Evolutionary conservation across 2,113 vertebrate species (phyloP).

Genomic region (Nesogale talazaci): DNA sequence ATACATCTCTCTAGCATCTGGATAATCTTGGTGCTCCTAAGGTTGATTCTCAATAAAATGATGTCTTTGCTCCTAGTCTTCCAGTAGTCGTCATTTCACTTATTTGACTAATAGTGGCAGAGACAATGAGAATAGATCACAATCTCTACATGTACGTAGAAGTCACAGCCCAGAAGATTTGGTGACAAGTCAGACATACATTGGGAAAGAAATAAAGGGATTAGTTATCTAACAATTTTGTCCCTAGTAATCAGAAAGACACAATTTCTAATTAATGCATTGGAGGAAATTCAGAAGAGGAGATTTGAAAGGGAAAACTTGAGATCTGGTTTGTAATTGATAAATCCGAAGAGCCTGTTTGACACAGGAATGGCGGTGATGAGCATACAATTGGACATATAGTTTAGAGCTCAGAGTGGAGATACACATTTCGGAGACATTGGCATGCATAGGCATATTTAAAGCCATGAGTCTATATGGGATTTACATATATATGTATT

Average conservation of each 20-base stretch:
- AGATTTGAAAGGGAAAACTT: conserved; percentile 4
- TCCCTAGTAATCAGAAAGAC: background rate
- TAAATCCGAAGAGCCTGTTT: background rate
- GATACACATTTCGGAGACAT: background rate
- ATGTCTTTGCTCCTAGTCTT: background rate
- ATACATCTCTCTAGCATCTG: background rate
- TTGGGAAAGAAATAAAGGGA: background rate
- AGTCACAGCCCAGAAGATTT: background rate
- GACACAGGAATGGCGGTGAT: background rate
- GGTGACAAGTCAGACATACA: background rate
- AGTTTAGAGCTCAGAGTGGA: background rate
- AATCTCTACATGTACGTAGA: background rate
- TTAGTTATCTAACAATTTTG: background rate
- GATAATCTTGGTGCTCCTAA: background rate
- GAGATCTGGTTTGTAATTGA: background rate
- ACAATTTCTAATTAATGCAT: background rate
- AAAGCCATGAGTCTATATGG: background rate
- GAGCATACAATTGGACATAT: background rate
- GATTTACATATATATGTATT: background rate
- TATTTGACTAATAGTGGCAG: background rate
- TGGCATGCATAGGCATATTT: background rate
- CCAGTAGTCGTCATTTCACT: background rate
- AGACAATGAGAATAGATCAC: background rate
- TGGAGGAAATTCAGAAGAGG: background rate
- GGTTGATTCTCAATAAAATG: background rate